Base-by-base conservation (phyloP, 2,113 vertebrate genomes). In the Tragelaphus scriptus region DNA sequence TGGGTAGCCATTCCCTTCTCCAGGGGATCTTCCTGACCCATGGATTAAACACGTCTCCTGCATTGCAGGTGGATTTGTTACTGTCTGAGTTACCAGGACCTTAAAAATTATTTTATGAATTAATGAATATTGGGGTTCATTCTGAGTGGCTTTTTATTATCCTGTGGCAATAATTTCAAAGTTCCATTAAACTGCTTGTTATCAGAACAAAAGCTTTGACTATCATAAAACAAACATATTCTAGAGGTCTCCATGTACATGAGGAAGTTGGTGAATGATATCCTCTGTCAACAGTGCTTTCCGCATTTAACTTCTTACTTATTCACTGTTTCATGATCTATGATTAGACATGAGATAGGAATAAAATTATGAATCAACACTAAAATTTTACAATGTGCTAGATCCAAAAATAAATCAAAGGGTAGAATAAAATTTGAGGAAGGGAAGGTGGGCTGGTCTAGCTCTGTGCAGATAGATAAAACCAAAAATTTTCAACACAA, bases 141-240 rank as follows among this genome's bases (percentile, higher is more conserved):
- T 95, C 91, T 85, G 77, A 89, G 56, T 71, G 80, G 90, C 82
- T 94, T 97, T 89, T 97, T 94, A 91, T 95, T 95, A 95, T 90
- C 58, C 32, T 82, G 53, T 44, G 84, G 51, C 68, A 93, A 80
- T 55, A 88, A 94, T 28, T 75, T 97, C 51, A 94, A 95, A 36
- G 12, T 90, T 94, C 44, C 79, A 96, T 59, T 97, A 89, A 84
- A 88, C 59, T 91, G n/a, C n/a, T 93, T 94, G 16, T 94, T 95
- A 97, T 44, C 71, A 40, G 16, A 95, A 97, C 28, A 89, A 93
- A 95, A 95, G 56, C 40, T 94, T 86, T 79, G 84, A 96, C 25
- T 86, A 89, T 84, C 36, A 95, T 26, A 91, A 96, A 93, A 95
- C 51, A 95, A 92, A 85, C 88, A 68, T n/a, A 63, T 95, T 88